Evolutionary conservation across 2,113 vertebrate genomes (phyloP), one percentile per base, ranked within the genome.

Genomic region (Malaclemys terrapin): DNA sequence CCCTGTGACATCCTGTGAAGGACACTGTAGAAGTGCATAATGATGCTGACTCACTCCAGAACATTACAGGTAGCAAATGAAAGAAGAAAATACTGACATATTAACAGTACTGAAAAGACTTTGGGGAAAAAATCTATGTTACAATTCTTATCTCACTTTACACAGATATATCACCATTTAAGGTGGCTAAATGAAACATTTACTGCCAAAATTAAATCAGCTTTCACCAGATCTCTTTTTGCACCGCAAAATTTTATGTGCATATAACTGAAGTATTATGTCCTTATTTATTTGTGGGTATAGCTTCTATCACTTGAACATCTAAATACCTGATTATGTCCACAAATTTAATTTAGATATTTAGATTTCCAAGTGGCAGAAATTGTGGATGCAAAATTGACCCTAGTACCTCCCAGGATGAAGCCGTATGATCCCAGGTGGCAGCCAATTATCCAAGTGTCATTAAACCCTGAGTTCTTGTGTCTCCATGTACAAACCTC

Each of bases 31-130:
- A 65, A 86, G 76, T 75, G 8, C 19, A 12, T 59, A 38, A 84
- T 12, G 29, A 87, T 86, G 62, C 49, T 59, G 29, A 82, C 59
- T 95, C 54, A 54, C 76, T 79, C 59, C 24, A 54, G 69, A 24
- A 42, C 56, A 89, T 80, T 76, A 87, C 17, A 65, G 25, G 24
- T 8, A 52, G 16, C 10, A 83, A 69, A 85, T 56, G 19, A 38
- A 35, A 27, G 17, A 49, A 3, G 2, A n/a, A 89, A 69, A 45
- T 12, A 45, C 6, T 9, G 4, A 2, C 0, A 0, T 3, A 16
- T 5, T 31, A 75, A 59, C 1, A 27, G 31, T 75, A 4, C 19
- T 3, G 19, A 5, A 35, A 69, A 54, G 19, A 72, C 38, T 24
- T 3, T 0, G 2, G 2, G 35, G n/a, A 45, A 88, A 59, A 5